Percentiles rank a stretch among this genome's conserved stretches.
Conservation (phyloP, 1,140 invertebrate species). For the Macrosteles quadrilineatus region DNA sequence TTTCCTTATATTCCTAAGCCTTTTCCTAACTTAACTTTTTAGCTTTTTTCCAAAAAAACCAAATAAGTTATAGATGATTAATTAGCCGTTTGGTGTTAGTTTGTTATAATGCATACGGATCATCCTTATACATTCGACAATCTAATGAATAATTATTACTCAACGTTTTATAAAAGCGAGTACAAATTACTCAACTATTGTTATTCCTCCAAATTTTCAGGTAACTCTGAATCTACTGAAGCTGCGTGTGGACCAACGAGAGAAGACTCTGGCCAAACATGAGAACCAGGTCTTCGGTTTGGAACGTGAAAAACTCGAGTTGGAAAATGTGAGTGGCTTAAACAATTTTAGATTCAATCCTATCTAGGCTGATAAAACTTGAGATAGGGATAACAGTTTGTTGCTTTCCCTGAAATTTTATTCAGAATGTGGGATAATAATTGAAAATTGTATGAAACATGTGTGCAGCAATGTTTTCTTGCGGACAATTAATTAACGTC, state of each 20-base stretch:
- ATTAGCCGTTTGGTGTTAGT: too few relatives aligned
- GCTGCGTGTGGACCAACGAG: conserved; percentile 58
- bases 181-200: too few relatives aligned
- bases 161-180: too few relatives aligned
- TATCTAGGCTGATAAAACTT: neutral
- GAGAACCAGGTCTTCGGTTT: conserved; percentile 59
- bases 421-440: neutral
- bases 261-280: conserved; percentile 56
- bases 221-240: conserved; percentile 64
- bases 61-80: too few relatives aligned
- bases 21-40: too few relatives aligned
- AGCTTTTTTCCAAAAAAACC: too few relatives aligned
- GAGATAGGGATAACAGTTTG: neutral
- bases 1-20: too few relatives aligned
- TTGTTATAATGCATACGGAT: too few relatives aligned
- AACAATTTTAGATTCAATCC: neutral
- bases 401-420: neutral
- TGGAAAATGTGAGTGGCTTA: conserved; percentile 53
- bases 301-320: conserved; percentile 58
- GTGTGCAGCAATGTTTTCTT: neutral
- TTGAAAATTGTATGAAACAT: neutral
- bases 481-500: neutral
- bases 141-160: too few relatives aligned
- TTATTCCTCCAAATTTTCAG: too few relatives aligned
- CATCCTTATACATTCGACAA: too few relatives aligned